Evolutionary conservation across 2,888 invertebrate species (phyloP), one percentile per base, ranked within the genome.

Genomic region (Oscheius sp.): DNA sequence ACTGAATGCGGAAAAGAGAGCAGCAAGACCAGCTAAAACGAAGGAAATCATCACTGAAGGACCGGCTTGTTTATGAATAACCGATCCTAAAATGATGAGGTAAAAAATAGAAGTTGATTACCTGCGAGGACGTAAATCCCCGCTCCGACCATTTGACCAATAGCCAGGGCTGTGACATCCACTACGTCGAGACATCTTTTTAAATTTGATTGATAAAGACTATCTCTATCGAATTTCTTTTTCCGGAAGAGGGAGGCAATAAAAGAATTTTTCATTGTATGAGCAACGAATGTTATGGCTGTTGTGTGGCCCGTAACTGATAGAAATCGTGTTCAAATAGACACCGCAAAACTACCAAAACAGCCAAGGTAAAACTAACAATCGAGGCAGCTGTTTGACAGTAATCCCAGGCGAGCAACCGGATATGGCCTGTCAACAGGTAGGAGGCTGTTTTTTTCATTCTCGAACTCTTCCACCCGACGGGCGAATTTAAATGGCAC

Each of bases 41-140:
- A 92, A 90, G 6, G 89, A 89, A 17, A 96, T 84, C 6, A 93
- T 92, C 1, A 95, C 93, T 0, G 94, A 93, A 0, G 96, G 96
- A 0, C 96, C 96, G 0, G 95, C 93, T 83, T 92, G 91, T 75
- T 92, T 90, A 72, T 91, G 91, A 0, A 93, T 93, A 1, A 94
- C 93, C 0, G 92, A 91, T 42, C 94, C 94, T 2, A 92, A 8
- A 17, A 17, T 8, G 20, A 8, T 50, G 33, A 50, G 31, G 20
- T 17, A n/a, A 42, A 23, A 17, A 31, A 31, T 57, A 31, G 20
- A 63, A 63, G 17, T 3, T n/a, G 61, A 25, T 5, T 25, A 65
- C 65, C 77, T 0, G 77, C 72, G 8, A 77, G 55, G 8, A 77
- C 75, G 52, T 73, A 77, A 15, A 77, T 77, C 15, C 77, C 77